Evolutionary conservation across 2,113 vertebrate species (phyloP).

Genomic region (Xenopus borealis): DNA sequence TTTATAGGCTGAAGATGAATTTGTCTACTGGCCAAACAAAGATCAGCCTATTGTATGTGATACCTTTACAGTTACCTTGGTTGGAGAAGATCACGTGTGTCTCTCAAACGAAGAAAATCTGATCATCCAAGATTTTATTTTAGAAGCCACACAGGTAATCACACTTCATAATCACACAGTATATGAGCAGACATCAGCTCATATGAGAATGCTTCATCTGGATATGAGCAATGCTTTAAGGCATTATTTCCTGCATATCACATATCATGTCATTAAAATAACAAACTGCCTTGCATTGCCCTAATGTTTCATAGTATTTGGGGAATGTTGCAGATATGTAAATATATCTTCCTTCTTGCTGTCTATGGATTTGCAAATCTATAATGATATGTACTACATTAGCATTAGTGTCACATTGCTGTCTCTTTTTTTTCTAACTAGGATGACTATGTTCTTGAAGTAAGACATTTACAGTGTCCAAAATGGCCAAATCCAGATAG

Average conservation of each 20-base stretch:
- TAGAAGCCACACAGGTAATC: constrained; percentile 87
- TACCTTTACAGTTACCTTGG: constrained; percentile 84
- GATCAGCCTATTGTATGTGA: constrained; percentile 82
- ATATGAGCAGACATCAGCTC: too few relatives aligned
- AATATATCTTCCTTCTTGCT: too few relatives aligned
- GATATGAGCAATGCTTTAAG: too few relatives aligned
- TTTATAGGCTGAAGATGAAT: constrained; percentile 71
- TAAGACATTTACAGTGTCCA: constrained; percentile 83
- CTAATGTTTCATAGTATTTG: too few relatives aligned
- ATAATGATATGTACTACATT: too few relatives aligned
- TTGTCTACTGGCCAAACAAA: constrained; percentile 84
- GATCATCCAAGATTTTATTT: constrained; percentile 83
- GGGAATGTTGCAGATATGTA: too few relatives aligned
- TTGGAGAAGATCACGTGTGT: constrained; percentile 79
- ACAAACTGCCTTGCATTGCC: too few relatives aligned
- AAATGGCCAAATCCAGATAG: constrained; percentile 94
- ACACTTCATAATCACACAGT: too few relatives aligned
- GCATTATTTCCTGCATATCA: too few relatives aligned
- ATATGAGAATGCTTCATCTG: too few relatives aligned
- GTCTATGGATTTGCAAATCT: too few relatives aligned
- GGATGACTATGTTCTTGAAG: constrained; percentile 93
- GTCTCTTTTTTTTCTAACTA: constrained; percentile 50
- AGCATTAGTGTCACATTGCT: not conserved
- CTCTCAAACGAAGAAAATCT: constrained; percentile 88
- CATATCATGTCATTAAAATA: too few relatives aligned